These are phyloP conservation scores for Oligia strigilis DNA, from an alignment of 2,888 invertebrate genomes.

Conservation along the genomic window DNA sequence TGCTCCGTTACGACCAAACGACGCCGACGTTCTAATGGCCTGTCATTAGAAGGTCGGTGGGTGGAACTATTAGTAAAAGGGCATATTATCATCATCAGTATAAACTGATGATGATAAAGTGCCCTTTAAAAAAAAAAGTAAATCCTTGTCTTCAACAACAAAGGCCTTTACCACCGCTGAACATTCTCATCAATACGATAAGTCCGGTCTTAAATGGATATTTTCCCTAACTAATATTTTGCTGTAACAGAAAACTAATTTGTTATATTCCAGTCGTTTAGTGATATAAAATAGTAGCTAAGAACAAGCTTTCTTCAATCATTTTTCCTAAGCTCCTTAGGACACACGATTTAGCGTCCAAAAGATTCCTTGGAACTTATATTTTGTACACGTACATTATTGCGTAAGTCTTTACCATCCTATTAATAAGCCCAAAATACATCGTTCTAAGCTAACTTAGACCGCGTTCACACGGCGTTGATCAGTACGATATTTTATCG, in stretches of 20 bases:
- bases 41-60: background rate
- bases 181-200: too few relatives aligned
- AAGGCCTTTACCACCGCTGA: background rate
- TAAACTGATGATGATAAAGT: too few relatives aligned
- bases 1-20: background rate
- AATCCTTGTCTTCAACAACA: too few relatives aligned
- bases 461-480: background rate
- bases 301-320: conserved; percentile 6
- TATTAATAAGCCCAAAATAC: conserved; percentile 31
- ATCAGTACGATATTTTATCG: background rate
- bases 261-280: background rate
- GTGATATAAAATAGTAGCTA: background rate
- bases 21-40: background rate
- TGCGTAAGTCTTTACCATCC: background rate
- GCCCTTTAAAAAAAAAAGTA: too few relatives aligned
- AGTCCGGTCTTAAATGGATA: too few relatives aligned
- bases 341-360: conserved; percentile 20
- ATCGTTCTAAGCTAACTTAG: background rate
- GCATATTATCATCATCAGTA: background rate
- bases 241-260: background rate
- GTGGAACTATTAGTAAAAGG: background rate
- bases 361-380: background rate
- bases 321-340: conserved; percentile 30
- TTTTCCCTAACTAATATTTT: too few relatives aligned
- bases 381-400: conserved; percentile 34